Evolutionary conservation across 2,797 vertebrate species (phyloP), one percentile per base, ranked within the genome.

Genomic region (Phataginus tetradactyla): DNA sequence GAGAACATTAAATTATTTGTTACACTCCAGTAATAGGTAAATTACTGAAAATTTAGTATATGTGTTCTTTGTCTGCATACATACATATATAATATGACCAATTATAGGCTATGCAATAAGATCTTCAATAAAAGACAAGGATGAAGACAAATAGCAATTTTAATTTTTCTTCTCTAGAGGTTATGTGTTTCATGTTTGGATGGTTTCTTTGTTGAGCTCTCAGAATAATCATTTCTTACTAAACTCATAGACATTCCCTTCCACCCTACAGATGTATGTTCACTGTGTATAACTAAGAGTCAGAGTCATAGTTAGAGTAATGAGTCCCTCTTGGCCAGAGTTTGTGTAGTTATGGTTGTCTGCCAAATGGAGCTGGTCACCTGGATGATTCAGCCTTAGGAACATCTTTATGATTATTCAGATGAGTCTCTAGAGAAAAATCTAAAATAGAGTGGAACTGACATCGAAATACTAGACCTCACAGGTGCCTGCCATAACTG

Each of bases 401-500:
- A 96, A 57, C 18, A 45, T 86, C 61, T 92, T 96, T 91, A 92
- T 63, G 64, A 68, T 78, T 71, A 42, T 84, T 79, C 86, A 39
- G 5, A 14, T 18, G 42, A 39, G 80, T 74, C 49, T 93, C 51
- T n/a, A 71, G 90, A 85, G 81, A 86, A 90, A 94, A 88, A 83
- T 92, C 66, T 34, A 63, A 97, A 78, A 66, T 18, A 45, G 68
- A 92, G 11, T 84, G 79, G 79, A 93, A 71, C 27, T 49, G 79
- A 88, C 45, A 63, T 90, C 29, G 57, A 84, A 86, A 42, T 57
- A 39, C 63, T 55, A 66, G 81, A 53, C 53, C 78, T 86, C 59
- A 83, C 90, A 88, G 53, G 78, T 96, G 72, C 32, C 77, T 21
- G 29, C 23, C 37, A 92, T 64, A 45, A 37, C 29, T 85, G 64